Conservation (phyloP, 2,797 vertebrate genomes). For the Phrynocephalus vlangalii region DNA sequence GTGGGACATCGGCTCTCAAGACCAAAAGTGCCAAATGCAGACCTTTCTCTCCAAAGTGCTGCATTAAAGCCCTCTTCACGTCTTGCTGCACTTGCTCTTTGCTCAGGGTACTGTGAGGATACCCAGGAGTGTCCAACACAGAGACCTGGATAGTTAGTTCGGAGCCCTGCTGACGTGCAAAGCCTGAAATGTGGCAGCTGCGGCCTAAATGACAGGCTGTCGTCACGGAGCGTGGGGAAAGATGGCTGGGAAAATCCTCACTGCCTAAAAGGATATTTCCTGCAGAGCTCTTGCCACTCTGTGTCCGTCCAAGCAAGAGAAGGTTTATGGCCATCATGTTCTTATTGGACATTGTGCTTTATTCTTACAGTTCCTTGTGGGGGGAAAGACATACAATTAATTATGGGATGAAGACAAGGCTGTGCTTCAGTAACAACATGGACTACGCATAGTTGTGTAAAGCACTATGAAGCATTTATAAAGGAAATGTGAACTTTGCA, state of each 20-base stretch:
- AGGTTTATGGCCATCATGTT: constrained; percentile 78
- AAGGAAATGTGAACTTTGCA: neutral
- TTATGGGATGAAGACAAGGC: neutral
- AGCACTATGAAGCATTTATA: neutral
- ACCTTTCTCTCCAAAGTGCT: constrained; percentile 77
- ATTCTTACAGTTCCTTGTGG: neutral
- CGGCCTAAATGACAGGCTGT: constrained; percentile 62
- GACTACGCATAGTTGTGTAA: neutral
- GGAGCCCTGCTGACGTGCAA: constrained; percentile 71
- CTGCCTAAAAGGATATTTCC: constrained; percentile 87
- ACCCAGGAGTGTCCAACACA: constrained; percentile 84
- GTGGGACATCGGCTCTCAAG: constrained; percentile 79
- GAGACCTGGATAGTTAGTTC: constrained; percentile 76
- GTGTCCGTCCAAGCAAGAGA: constrained; percentile 81
- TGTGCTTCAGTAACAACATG: neutral
- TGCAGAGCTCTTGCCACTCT: constrained; percentile 86
- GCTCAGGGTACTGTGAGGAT: constrained; percentile 74
- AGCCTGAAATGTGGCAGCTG: constrained; percentile 67
- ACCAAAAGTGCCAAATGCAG: constrained; percentile 83
- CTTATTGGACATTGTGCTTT: constrained; percentile 58
- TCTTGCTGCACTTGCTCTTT: constrained; percentile 61
- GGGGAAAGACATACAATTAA: neutral
- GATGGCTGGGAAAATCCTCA: constrained; percentile 76
- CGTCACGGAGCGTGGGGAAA: constrained; percentile 75
- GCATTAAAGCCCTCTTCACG: constrained; percentile 60